Percentiles rank a stretch among this genome's conserved stretches.
These are phyloP conservation scores for Macrochelys suwanniensis DNA, from an alignment of 2,797 vertebrate genomes.

Conservation along the genomic window DNA sequence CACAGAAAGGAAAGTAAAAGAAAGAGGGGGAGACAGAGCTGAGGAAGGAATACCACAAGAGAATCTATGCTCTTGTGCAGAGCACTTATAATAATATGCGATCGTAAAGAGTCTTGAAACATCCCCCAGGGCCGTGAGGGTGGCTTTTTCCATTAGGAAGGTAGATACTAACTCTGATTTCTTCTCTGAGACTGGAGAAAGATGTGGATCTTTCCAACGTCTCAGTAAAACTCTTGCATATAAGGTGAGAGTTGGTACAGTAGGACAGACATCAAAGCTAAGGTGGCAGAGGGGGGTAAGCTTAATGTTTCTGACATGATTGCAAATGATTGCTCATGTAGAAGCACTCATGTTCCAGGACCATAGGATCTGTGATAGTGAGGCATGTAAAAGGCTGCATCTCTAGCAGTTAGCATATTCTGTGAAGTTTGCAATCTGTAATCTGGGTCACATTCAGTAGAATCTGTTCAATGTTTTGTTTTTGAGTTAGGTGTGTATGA, in stretches of 20 bases:
- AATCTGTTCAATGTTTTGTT: neutral
- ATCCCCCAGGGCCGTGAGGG: neutral
- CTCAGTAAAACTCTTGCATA: rapidly evolving
- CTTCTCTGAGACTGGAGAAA: neutral
- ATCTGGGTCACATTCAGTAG: neutral
- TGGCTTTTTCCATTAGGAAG: neutral
- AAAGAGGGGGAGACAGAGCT: neutral
- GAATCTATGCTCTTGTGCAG: neutral
- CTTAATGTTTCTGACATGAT: too few species aligned
- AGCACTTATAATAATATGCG: neutral
- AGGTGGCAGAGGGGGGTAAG: too few species aligned
- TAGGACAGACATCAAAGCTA: neutral
- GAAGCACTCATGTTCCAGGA: neutral
- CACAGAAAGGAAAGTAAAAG: neutral
- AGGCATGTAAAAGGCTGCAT: neutral
- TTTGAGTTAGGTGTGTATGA: neutral
- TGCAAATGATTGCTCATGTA: too few species aligned
- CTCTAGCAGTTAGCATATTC: neutral
- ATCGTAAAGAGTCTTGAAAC: neutral
- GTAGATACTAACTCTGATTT: neutral
- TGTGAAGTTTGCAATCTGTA: neutral
- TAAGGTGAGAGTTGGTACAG: neutral
- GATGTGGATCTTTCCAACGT: neutral
- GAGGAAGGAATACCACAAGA: neutral
- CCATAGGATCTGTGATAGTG: neutral